phyloP scores from a whole-genome alignment of 2,797 vertebrate species.

The Basileuterus tristriatus region DNA sequence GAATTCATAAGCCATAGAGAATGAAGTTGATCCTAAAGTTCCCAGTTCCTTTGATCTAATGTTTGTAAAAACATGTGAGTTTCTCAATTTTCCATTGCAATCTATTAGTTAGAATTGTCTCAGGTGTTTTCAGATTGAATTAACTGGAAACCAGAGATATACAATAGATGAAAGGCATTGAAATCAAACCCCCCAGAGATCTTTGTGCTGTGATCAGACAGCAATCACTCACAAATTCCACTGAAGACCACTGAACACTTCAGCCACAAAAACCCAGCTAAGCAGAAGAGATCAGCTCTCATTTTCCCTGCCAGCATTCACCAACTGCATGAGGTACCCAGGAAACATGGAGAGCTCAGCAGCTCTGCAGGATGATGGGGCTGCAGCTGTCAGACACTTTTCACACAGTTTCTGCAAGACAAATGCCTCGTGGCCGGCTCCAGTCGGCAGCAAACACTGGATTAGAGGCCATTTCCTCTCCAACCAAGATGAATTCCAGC shows the following conservation, averaged over 20 bases:
- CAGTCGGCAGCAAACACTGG: neutral
- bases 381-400: neutral
- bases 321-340: neutral
- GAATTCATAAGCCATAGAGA: neutral
- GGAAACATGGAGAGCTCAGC: neutral
- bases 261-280: neutral
- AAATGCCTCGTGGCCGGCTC: neutral
- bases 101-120: neutral
- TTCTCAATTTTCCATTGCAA: neutral
- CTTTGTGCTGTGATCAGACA: neutral
- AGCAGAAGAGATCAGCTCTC: neutral
- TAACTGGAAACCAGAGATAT: neutral
- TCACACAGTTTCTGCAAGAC: neutral
- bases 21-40: neutral
- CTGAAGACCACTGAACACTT: neutral
- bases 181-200: neutral
- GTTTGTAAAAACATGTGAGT: accelerated
- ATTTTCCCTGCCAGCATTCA: conserved; percentile 7
- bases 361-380: neutral
- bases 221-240: neutral
- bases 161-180: neutral
- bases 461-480: conserved; percentile 13
- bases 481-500: neutral
- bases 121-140: neutral
- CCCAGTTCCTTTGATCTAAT: neutral